A percentile compares a stretch with the other conserved stretches of the same genome.
Evolutionary conservation across 2,888 invertebrate genomes (phyloP).

Genomic region (Acronicta aceris): DNA sequence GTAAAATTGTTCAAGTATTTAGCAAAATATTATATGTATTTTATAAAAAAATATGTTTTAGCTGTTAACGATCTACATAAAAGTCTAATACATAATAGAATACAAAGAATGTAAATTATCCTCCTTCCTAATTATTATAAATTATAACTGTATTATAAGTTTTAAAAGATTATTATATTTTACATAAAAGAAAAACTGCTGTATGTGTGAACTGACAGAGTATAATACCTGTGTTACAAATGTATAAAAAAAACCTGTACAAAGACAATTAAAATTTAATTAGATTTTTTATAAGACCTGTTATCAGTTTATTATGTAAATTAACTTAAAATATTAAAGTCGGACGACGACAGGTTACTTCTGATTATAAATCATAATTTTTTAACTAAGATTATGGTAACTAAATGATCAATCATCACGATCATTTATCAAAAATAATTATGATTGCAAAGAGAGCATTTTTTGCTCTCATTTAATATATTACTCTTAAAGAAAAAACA

Average conservation of each 20-base stretch:
- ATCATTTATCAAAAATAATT: slow-evolving; percentile 25
- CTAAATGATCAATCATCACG: slow-evolving; percentile 20
- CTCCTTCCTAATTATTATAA: no score
- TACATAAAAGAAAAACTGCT: no score
- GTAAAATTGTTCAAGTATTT: no score
- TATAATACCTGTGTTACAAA: no score
- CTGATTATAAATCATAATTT: slow-evolving; percentile 22
- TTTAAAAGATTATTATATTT: no score
- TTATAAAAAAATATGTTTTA: background rate
- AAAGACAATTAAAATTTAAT: background rate
- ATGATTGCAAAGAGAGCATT: slow-evolving; percentile 9
- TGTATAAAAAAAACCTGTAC: background rate
- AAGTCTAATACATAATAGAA: background rate
- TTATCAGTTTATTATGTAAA: background rate
- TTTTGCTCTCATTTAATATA: slow-evolving; percentile 12
- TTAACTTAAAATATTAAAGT: background rate
- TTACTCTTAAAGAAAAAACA: slow-evolving; percentile 9
- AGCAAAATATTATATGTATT: no score
- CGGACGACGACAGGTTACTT: slow-evolving; percentile 12
- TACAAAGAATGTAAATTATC: no score
- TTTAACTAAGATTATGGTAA: slow-evolving; percentile 26
- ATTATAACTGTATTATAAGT: no score
- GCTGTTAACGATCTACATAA: background rate
- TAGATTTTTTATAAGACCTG: background rate
- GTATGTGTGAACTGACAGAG: no score